phyloP scores from a whole-genome alignment of 2,113 vertebrate genomes.

The Mionectes macconnelli region DNA sequence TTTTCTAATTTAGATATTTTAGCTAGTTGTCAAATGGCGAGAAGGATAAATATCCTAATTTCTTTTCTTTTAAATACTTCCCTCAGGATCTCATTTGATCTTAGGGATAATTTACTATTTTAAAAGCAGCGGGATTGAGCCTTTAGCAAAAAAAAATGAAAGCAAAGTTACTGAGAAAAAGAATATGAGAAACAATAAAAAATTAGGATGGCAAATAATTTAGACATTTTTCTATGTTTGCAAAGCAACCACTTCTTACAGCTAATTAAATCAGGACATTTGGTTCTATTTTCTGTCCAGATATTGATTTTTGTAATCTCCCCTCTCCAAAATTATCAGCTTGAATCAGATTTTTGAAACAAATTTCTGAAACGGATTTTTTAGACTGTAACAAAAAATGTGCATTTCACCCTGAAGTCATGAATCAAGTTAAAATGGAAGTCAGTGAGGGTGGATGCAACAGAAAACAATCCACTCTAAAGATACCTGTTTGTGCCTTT shows the following conservation, averaged over 20 bases:
- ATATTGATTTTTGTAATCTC: neutral
- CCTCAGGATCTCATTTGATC: neutral
- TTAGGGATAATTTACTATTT: neutral
- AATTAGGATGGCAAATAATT: neutral
- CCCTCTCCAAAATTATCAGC: neutral
- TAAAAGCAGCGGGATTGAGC: neutral
- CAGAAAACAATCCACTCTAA: neutral
- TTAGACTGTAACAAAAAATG: neutral
- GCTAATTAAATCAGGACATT: neutral
- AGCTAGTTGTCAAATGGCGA: neutral
- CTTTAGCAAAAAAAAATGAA: neutral
- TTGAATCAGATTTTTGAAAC: neutral
- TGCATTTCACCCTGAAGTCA: neutral
- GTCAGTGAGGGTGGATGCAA: neutral
- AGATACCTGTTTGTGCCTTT: neutral
- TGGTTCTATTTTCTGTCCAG: neutral
- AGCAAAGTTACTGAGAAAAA: neutral
- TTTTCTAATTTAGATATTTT: neutral
- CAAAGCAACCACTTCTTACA: neutral
- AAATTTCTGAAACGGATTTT: neutral
- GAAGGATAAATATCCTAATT: neutral
- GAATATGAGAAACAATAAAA: neutral
- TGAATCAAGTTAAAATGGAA: neutral
- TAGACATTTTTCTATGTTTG: neutral
- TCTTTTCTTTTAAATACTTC: neutral